phyloP scores from a whole-genome alignment of 2,113 vertebrate genomes.

The Nerophis ophidion region DNA sequence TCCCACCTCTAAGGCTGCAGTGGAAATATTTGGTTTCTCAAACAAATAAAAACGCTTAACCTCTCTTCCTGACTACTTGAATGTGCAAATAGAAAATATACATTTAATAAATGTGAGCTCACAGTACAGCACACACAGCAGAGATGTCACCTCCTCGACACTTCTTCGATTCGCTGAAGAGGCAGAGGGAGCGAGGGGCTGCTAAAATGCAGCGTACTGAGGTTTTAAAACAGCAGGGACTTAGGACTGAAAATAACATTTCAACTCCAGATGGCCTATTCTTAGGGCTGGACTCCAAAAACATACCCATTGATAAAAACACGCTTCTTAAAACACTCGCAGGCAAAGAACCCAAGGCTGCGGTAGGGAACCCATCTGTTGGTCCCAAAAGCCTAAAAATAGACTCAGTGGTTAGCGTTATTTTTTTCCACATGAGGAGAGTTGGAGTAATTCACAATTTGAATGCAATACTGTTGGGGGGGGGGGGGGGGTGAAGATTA shows the following conservation, averaged over 20 bases:
- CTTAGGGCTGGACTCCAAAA: conserved; percentile 33
- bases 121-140: neutral
- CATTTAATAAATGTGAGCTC: neutral
- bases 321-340: conserved; percentile 34
- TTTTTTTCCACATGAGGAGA: conserved; percentile 7
- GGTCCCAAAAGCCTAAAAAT: conserved; percentile 31
- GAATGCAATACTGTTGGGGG: neutral
- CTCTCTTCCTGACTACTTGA: conserved; percentile 3
- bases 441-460: neutral
- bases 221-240: conserved; percentile 4
- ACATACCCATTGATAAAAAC: conserved; percentile 43
- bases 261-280: conserved; percentile 36
- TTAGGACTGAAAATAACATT: conserved; percentile 37
- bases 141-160: neutral
- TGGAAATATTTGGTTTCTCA: conserved; percentile 10
- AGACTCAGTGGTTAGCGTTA: conserved; percentile 11
- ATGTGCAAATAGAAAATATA: conserved; percentile 10
- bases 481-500: no score
- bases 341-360: conserved; percentile 33
- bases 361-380: conserved; percentile 45
- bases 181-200: no score
- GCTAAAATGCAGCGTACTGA: neutral
- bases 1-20: conserved; percentile 19
- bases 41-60: conserved; percentile 1
- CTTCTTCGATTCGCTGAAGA: neutral